Conservation (phyloP, 2,888 invertebrate genomes). For the Isotomurus palustris region DNA sequence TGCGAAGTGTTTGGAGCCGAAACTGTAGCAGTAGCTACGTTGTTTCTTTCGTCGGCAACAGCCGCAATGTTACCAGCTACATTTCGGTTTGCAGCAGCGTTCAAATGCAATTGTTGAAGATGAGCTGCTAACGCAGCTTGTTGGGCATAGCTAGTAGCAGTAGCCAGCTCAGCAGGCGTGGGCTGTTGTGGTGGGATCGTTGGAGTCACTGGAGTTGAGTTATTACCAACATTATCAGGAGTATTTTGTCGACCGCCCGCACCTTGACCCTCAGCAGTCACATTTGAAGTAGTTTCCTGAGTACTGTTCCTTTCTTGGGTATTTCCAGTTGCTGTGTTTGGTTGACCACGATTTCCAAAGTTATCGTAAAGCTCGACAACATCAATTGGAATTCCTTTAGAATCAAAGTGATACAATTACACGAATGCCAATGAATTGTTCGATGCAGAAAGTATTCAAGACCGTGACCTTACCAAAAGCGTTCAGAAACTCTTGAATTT, state of each 20-base stretch:
- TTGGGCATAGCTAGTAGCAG: slow-evolving; percentile 7
- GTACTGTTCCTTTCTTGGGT: not conserved
- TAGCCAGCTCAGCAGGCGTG: slow-evolving; percentile 5
- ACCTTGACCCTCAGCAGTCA: not conserved
- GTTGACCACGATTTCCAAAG: slow-evolving; percentile 36
- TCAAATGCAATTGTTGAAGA: slow-evolving; percentile 5
- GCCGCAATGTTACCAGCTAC: too few species aligned
- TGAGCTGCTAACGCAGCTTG: slow-evolving; percentile 21
- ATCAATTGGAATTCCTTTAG: slow-evolving; percentile 43
- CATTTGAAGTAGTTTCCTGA: not conserved
- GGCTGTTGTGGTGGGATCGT: slow-evolving; percentile 11
- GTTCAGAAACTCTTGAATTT: slow-evolving; percentile 43
- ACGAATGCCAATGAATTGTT: not conserved
- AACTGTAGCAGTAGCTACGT: slow-evolving; percentile 11
- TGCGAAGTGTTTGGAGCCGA: slow-evolving; percentile 7
- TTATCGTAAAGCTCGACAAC: slow-evolving; percentile 44
- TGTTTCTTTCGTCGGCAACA: slow-evolving; percentile 8
- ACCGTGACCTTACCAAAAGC: slow-evolving; percentile 34
- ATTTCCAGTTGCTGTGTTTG: slow-evolving; percentile 5
- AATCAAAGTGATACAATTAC: not conserved
- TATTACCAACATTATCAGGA: not conserved
- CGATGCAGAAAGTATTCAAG: too few species aligned
- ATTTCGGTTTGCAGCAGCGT: too few species aligned
- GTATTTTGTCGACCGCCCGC: not conserved
- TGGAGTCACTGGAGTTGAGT: slow-evolving; percentile 5